Conservation (phyloP, 2,797 vertebrate species). For the Pangasius sanitwongsei region DNA sequence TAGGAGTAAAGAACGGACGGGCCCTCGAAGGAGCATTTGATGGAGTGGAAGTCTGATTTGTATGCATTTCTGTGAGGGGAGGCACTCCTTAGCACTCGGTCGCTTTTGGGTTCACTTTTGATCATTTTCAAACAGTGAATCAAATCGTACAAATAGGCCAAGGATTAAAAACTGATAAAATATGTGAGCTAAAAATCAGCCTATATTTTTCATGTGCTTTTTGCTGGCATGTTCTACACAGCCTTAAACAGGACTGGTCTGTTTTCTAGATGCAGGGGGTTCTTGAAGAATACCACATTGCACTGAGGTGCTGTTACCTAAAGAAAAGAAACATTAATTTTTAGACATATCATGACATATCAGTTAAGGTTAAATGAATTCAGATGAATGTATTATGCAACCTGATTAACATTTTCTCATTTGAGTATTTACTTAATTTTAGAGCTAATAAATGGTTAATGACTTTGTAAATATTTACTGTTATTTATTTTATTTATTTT, state of each 20-base stretch:
- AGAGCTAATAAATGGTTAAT: neutral
- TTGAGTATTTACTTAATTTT: too few species aligned
- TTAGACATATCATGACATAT: neutral
- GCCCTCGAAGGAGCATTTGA: slow-evolving; percentile 88
- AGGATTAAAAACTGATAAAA: slow-evolving; percentile 7
- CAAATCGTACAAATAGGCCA: neutral
- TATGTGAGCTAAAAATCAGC: neutral
- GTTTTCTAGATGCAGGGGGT: slow-evolving; percentile 8
- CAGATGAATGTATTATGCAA: neutral
- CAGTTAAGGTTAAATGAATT: neutral
- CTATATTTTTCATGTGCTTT: neutral
- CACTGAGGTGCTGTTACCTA: slow-evolving; percentile 22
- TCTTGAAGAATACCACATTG: slow-evolving; percentile 29
- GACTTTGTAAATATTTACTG: neutral
- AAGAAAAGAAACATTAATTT: neutral
- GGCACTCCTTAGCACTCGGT: slow-evolving; percentile 81
- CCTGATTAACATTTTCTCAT: neutral
- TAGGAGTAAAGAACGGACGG: slow-evolving; percentile 68
- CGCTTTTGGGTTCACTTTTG: slow-evolving; percentile 85
- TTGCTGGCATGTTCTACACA: neutral
- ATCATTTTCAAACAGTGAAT: slow-evolving; percentile 76
- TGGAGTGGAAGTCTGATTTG: slow-evolving; percentile 88
- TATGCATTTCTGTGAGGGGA: slow-evolving; percentile 91
- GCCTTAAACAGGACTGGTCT: neutral
- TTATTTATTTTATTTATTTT: neutral